Evolutionary conservation across 2,113 vertebrate genomes (phyloP).

Genomic region (Phaethornis superciliosus): DNA sequence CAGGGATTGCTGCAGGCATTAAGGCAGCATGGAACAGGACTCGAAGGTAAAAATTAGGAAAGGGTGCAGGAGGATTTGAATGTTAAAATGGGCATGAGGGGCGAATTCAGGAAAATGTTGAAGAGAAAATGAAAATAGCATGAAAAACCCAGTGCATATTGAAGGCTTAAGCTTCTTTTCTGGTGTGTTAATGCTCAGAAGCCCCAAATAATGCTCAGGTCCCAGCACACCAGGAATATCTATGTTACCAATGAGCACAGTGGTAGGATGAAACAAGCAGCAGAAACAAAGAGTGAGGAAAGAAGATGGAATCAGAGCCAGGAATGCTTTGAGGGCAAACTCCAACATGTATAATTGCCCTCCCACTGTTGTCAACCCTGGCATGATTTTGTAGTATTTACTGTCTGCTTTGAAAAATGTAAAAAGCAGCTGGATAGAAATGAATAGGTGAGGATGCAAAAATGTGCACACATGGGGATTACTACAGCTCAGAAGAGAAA

Average conservation of each 20-base stretch:
- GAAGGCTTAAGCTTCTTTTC: background rate
- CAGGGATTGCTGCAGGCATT: background rate
- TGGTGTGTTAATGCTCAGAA: background rate
- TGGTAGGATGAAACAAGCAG: background rate
- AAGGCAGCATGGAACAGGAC: background rate
- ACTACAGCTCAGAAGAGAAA: background rate
- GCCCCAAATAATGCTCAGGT: background rate
- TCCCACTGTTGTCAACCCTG: background rate
- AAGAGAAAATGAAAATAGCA: background rate
- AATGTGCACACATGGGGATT: background rate
- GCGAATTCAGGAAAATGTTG: background rate
- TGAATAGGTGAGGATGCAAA: background rate
- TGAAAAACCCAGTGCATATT: background rate
- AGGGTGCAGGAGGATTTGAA: background rate
- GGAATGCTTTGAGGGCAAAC: background rate
- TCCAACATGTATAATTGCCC: background rate
- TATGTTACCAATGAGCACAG: background rate
- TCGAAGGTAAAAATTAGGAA: background rate
- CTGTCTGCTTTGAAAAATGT: background rate
- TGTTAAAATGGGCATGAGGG: background rate
- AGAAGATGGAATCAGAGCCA: background rate
- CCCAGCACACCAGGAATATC: background rate
- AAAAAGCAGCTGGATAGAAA: background rate
- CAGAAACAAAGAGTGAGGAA: background rate
- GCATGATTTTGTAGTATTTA: background rate